Evolutionary conservation across 2,888 invertebrate genomes (phyloP), one percentile per base, ranked within the genome.

Genomic region (Scaptomyza polygonia): DNA sequence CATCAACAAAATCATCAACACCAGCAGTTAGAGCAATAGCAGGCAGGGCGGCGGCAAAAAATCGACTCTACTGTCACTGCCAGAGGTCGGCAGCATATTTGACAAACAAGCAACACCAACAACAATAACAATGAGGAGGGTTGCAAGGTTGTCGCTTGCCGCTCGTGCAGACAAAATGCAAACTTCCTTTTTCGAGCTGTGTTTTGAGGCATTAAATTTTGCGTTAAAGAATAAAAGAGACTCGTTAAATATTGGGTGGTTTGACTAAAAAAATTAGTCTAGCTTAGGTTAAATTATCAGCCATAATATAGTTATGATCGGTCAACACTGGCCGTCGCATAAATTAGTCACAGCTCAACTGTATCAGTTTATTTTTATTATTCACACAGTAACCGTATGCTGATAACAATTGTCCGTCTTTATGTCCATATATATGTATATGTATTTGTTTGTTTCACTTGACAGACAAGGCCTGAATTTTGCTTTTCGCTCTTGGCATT

Each of bases 61-160:
- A 61, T 47, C 55, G 66, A 59, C 59, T 44, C 52, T 57, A 25
- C 48, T 14, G 64, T 42, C 48, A 61, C 70, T 59, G 70, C 56
- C 68, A 76, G 77, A 76, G 69, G 77, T 74, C 74, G 72, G 68
- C 77, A 61, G 65, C 74, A 58, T 59, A 88, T 89, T 90, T 90
- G 90, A 89, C 90, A 90, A 90, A 90, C 90, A 90, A 89, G 89
- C 89, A 86, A 90, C 89, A 89, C 90, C 89, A 88, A 72, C 54
- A 73, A 39, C 56, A 72, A 59, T 65, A 72, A 67, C 72, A 77
- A 77, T 78, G 61, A 54, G 39, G 27, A 7, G 25, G 36, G 21
- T n/a, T 42, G 34, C 32, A 72, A 80, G 86, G 86, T 86, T 83
- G 80, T 73, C 67, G 44, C 49, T 68, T 61, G 80, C 77, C 39